A percentile compares a stretch with the other conserved stretches of the same genome.
phyloP scores from a whole-genome alignment of 2,888 invertebrate genomes.

The Heliconius ismenius region DNA sequence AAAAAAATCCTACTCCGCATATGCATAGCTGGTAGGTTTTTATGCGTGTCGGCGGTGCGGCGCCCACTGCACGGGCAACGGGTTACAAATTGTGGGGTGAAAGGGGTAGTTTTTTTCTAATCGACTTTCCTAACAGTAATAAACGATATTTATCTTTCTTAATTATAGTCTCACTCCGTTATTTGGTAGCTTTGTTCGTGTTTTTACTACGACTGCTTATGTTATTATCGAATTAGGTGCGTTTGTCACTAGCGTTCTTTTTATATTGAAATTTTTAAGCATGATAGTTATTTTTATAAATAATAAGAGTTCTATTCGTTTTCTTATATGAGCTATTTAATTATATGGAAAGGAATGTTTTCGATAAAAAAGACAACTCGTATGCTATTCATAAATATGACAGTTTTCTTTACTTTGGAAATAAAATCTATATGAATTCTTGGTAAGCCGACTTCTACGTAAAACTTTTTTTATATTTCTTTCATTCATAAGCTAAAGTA shows the following conservation, averaged over 20 bases:
- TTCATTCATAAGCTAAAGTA: neutral
- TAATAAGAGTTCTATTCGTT: neutral
- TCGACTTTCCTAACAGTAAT: slow-evolving; percentile 82
- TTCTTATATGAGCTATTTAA: neutral
- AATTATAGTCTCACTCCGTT: slow-evolving; percentile 78
- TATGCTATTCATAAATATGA: neutral
- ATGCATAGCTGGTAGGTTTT: slow-evolving; percentile 60
- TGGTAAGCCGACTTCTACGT: neutral
- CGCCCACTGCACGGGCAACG: slow-evolving; percentile 72
- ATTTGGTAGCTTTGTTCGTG: slow-evolving; percentile 77
- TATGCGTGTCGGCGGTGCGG: slow-evolving; percentile 71
- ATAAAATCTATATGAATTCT: slow-evolving; percentile 17
- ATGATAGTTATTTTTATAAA: neutral
- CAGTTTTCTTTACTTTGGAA: neutral
- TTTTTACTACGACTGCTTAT: slow-evolving; percentile 71
- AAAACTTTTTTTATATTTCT: slow-evolving; percentile 7
- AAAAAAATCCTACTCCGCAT: slow-evolving; percentile 51
- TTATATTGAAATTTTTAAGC: slow-evolving; percentile 23
- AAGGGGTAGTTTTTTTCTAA: slow-evolving; percentile 82
- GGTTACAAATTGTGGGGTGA: slow-evolving; percentile 83
- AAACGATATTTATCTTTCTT: slow-evolving; percentile 83
- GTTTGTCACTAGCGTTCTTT: slow-evolving; percentile 64
- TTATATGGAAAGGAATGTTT: neutral
- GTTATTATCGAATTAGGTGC: slow-evolving; percentile 78
- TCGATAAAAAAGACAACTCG: neutral